Conservation (phyloP, 1,140 invertebrate species). For the Halesus radiatus region DNA sequence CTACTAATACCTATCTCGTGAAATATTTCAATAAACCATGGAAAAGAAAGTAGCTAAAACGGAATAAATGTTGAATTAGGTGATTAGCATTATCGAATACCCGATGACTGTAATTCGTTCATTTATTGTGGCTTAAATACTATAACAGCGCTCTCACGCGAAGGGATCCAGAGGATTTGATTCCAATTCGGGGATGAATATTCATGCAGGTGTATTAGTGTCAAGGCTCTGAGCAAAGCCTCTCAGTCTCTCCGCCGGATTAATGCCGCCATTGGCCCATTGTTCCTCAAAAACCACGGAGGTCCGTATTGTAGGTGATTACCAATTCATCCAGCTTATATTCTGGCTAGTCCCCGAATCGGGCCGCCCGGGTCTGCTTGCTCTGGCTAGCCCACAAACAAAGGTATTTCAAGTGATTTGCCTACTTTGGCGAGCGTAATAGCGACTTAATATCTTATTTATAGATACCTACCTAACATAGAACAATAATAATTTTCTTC, state of each 20-base stretch:
- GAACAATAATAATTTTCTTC: too few species aligned
- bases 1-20: too few species aligned
- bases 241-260: background rate
- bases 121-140: too few species aligned
- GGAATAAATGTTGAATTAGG: too few species aligned
- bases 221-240: slow-evolving; percentile 31
- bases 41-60: too few species aligned
- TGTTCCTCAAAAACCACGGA: slow-evolving; percentile 19
- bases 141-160: background rate
- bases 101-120: too few species aligned
- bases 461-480: too few species aligned
- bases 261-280: slow-evolving; percentile 14
- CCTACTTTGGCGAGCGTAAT: background rate
- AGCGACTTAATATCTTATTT: too few species aligned
- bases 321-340: slow-evolving; percentile 54
- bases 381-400: background rate
- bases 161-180: slow-evolving; percentile 28
- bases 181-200: slow-evolving; percentile 25
- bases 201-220: slow-evolving; percentile 44
- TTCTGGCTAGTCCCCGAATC: slow-evolving; percentile 45
- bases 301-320: slow-evolving; percentile 47
- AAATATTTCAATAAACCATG: too few species aligned
- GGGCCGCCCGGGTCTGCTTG: background rate
- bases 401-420: slow-evolving; percentile 1
- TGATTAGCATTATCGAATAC: too few species aligned